Conservation (phyloP, 2,888 invertebrate genomes). For the Arge pagana region DNA sequence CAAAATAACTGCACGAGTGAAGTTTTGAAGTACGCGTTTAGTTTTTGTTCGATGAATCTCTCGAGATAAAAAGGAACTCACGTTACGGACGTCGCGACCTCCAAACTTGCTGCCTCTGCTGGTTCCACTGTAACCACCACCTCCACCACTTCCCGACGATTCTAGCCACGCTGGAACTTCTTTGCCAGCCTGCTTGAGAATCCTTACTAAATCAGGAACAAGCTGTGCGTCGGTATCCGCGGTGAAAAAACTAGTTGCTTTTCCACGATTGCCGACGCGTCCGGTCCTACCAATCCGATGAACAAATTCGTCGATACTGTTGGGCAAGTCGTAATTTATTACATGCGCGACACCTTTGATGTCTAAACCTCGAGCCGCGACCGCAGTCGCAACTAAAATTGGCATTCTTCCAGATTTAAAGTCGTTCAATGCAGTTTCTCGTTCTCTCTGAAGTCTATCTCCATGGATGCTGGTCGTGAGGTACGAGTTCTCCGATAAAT, state of each 20-base stretch:
- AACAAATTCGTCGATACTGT: conserved; percentile 90
- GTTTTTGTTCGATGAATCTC: not conserved
- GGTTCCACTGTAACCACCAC: conserved; percentile 39
- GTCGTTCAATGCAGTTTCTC: conserved; percentile 76
- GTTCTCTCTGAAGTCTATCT: conserved; percentile 71
- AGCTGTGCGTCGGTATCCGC: conserved; percentile 62
- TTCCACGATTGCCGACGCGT: conserved; percentile 87
- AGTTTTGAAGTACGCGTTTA: conserved; percentile 1
- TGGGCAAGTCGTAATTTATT: conserved; percentile 90
- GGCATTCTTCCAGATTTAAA: conserved; percentile 78
- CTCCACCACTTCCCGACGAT: conserved; percentile 58
- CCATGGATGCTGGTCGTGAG: conserved; percentile 77
- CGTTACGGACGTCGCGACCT: conserved; percentile 71
- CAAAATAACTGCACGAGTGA: not conserved
- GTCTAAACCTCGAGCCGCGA: conserved; percentile 91
- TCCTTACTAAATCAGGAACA: conserved; percentile 70
- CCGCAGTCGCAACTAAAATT: conserved; percentile 92
- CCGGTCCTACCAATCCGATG: conserved; percentile 96
- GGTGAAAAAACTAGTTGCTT: conserved; percentile 85
- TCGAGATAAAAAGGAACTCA: conserved; percentile 55
- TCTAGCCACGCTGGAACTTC: conserved; percentile 70
- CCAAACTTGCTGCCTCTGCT: conserved; percentile 66
- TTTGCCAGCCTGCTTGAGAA: conserved; percentile 79
- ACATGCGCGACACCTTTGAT: conserved; percentile 87
- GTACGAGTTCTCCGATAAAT: conserved; percentile 77